These are phyloP conservation scores for Pangasius mekongensis DNA, from an alignment of 2,797 vertebrate genomes.

Conservation along the genomic window DNA sequence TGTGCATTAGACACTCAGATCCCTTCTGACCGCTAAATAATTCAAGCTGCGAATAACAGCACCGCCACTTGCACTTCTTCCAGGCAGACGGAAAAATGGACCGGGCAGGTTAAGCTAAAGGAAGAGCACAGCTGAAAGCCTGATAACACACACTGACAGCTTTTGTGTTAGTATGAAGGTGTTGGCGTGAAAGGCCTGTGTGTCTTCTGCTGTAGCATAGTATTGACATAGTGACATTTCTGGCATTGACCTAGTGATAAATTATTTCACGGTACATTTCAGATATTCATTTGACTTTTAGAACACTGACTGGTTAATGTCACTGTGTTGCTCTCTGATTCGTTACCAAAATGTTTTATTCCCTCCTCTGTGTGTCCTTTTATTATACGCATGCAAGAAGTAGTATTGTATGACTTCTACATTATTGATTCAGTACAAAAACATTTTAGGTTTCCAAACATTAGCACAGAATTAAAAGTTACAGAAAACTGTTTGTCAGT, in stretches of 20 bases:
- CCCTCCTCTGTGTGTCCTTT: background rate
- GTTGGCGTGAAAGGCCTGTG: background rate
- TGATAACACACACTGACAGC: conserved; percentile 33
- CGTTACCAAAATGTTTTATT: background rate
- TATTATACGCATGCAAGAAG: background rate
- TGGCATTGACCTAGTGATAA: background rate
- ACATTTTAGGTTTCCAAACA: too few relatives aligned
- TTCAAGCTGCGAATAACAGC: conserved; percentile 57
- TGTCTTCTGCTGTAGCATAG: background rate
- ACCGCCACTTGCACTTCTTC: conserved; percentile 41
- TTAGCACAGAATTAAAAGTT: too few relatives aligned
- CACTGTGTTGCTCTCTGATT: background rate
- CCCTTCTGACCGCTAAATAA: conserved; percentile 58
- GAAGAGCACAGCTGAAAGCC: conserved; percentile 22
- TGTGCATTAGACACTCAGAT: conserved; percentile 41
- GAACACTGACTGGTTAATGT: background rate
- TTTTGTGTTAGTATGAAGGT: background rate
- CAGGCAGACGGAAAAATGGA: conserved; percentile 26
- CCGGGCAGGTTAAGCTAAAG: conserved; percentile 12
- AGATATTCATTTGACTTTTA: background rate
- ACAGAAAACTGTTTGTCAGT: too few relatives aligned
- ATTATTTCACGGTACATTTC: background rate
- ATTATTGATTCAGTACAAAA: too few relatives aligned
- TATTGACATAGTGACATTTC: background rate
- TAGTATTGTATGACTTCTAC: too few relatives aligned